Conservation (phyloP, 2,797 vertebrate species). For the Coluber constrictor region DNA sequence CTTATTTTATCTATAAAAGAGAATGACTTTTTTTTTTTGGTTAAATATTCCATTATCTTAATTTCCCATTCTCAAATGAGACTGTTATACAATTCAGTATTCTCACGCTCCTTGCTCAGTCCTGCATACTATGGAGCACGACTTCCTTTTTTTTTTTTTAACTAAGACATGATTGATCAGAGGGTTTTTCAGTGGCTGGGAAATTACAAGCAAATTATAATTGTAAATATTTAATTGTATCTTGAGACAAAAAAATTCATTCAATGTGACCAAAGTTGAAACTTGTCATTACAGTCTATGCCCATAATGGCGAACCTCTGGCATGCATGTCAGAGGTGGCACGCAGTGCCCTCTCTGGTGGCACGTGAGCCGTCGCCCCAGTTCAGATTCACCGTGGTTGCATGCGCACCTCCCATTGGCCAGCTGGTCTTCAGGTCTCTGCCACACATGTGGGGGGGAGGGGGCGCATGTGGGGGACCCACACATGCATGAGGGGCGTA, state of each 20-base stretch:
- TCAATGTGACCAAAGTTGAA: neutral
- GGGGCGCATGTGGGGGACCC: too few relatives aligned
- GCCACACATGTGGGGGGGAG: too few relatives aligned
- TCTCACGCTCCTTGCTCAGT: neutral
- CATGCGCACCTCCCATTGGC: accelerated
- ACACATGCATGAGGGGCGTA: too few relatives aligned
- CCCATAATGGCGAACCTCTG: too few relatives aligned
- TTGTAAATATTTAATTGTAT: neutral
- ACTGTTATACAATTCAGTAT: neutral
- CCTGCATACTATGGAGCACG: neutral
- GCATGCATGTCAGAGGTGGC: too few relatives aligned
- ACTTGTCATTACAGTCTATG: neutral
- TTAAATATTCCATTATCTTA: neutral
- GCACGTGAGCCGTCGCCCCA: too few relatives aligned
- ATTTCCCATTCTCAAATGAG: neutral
- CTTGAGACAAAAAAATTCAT: neutral
- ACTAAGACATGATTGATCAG: neutral
- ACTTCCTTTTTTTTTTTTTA: neutral
- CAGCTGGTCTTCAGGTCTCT: too few relatives aligned
- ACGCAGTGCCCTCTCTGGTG: too few relatives aligned
- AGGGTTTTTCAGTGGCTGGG: neutral
- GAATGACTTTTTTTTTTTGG: neutral
- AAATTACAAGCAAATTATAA: neutral
- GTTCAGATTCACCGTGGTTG: too few relatives aligned
- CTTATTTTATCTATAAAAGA: neutral